Evolutionary conservation across 2,113 vertebrate species (phyloP).

Genomic region (Calidris pugnax): DNA sequence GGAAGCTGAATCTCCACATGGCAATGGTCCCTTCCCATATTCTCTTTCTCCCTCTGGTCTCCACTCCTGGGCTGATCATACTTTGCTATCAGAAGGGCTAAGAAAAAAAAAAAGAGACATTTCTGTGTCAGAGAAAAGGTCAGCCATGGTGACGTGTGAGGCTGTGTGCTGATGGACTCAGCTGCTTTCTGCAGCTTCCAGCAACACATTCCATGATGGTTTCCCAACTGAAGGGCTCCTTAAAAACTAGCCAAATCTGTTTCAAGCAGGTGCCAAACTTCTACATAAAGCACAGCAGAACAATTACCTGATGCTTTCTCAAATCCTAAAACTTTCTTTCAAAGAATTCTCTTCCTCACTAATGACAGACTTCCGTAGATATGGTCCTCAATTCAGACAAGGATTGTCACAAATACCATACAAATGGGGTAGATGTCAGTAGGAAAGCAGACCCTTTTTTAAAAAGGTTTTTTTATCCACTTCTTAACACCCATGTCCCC

Average conservation of each 20-base stretch:
- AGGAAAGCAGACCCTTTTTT: neutral
- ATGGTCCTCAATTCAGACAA: neutral
- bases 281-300: neutral
- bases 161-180: neutral
- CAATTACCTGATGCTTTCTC: neutral
- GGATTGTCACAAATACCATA: neutral
- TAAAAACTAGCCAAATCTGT: neutral
- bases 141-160: rapidly evolving
- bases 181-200: neutral
- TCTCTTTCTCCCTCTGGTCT: neutral
- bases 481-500: neutral
- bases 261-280: neutral
- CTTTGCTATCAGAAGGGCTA: neutral
- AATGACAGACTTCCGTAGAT: neutral
- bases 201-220: neutral
- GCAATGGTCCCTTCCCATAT: neutral
- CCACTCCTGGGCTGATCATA: neutral
- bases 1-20: neutral
- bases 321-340: neutral
- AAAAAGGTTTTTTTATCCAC: neutral
- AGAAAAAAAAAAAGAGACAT: neutral
- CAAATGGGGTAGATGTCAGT: neutral
- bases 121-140: neutral
- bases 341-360: neutral
- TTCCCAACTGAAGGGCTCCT: neutral